Evolutionary conservation across 2,888 invertebrate species (phyloP).

Genomic region (Pocota personata): DNA sequence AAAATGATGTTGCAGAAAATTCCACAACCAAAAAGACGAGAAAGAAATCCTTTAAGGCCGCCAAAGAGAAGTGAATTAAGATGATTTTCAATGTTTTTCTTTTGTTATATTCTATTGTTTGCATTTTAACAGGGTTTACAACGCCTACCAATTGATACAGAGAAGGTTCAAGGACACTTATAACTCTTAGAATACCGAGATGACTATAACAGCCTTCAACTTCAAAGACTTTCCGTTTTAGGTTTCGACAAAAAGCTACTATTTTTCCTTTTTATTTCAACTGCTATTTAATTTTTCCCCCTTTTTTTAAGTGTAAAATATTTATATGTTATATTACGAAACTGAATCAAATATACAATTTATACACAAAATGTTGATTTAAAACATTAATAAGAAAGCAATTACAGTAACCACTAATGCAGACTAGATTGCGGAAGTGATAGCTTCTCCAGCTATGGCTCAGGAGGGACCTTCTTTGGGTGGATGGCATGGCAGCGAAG

Average conservation of each 20-base stretch:
- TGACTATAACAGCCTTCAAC: constrained; percentile 54
- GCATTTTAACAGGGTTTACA: constrained; percentile 85
- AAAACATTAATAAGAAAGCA: neutral
- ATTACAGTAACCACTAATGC: too few species aligned
- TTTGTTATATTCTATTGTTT: constrained; percentile 79
- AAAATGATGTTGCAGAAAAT: constrained; percentile 77
- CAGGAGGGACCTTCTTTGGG: too few species aligned
- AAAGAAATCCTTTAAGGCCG: constrained; percentile 82
- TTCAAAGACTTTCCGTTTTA: constrained; percentile 70
- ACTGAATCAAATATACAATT: constrained; percentile 77
- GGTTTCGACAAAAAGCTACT: constrained; percentile 66
- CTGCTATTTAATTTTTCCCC: constrained; percentile 59
- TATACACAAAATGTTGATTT: constrained; percentile 75
- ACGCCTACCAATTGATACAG: constrained; percentile 88
- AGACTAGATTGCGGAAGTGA: too few species aligned
- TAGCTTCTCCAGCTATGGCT: too few species aligned
- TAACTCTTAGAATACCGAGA: constrained; percentile 81
- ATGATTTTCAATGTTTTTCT: constrained; percentile 77
- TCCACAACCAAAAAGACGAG: constrained; percentile 80
- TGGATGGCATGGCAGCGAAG: too few species aligned
- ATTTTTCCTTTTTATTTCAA: constrained; percentile 60
- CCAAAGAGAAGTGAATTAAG: constrained; percentile 81
- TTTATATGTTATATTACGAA: constrained; percentile 73
- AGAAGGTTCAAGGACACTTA: constrained; percentile 89
- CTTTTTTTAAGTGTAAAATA: constrained; percentile 75